Percentiles rank a stretch among this genome's conserved stretches.
Evolutionary conservation across 2,113 vertebrate genomes (phyloP).

Genomic region (Cyanocitta stelleri): DNA sequence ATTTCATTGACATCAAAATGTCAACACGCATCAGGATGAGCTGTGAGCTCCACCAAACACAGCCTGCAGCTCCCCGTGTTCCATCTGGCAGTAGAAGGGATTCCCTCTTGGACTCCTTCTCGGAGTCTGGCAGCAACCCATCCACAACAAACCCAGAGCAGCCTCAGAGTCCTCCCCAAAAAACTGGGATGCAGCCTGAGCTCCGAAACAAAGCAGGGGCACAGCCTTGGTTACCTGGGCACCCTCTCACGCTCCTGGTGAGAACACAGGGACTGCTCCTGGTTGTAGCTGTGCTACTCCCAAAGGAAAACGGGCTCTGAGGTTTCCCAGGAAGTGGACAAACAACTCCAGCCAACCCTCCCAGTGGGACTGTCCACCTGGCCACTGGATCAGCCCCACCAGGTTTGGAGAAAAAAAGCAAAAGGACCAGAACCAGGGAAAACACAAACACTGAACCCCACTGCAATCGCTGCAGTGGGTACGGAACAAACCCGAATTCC

Average conservation of each 20-base stretch:
- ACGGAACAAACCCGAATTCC: not conserved
- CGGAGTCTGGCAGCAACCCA: not conserved
- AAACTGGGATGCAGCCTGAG: rapidly evolving
- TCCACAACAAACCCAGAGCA: not conserved
- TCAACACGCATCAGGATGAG: not conserved
- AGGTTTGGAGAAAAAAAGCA: rapidly evolving
- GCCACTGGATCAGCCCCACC: not conserved
- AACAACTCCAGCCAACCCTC: not conserved
- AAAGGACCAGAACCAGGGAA: rapidly evolving
- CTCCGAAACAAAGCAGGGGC: not conserved
- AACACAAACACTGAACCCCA: rapidly evolving
- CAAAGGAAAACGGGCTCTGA: rapidly evolving
- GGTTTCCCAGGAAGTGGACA: rapidly evolving
- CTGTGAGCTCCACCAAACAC: not conserved
- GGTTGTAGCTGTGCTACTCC: rapidly evolving
- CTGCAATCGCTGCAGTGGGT: rapidly evolving
- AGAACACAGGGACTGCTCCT: not conserved
- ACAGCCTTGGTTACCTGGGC: too few species aligned
- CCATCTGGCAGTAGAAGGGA: not conserved
- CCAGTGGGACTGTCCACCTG: not conserved
- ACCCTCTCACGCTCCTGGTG: rapidly evolving
- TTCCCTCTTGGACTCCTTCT: not conserved
- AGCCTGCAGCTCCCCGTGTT: not conserved
- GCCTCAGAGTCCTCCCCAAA: not conserved
- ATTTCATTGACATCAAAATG: not conserved